Evolutionary conservation across 2,888 invertebrate genomes (phyloP).

Genomic region (Euzetes globulus): DNA sequence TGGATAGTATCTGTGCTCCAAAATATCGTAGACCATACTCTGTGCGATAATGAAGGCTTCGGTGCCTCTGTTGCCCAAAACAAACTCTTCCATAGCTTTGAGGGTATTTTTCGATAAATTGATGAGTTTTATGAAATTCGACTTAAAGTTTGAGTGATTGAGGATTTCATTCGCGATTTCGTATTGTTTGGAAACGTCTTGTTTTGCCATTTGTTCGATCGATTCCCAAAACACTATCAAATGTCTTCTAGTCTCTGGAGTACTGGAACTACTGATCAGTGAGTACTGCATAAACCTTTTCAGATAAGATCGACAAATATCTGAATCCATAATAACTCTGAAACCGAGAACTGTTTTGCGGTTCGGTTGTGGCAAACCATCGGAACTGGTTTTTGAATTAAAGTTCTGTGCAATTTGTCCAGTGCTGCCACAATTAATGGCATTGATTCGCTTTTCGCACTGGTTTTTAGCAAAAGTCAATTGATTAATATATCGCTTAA

Average conservation of each 20-base stretch:
- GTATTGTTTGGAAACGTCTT: constrained; percentile 24
- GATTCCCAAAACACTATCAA: constrained; percentile 65
- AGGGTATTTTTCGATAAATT: constrained; percentile 49
- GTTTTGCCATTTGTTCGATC: constrained; percentile 68
- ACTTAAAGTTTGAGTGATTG: constrained; percentile 63
- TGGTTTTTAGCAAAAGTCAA: constrained; percentile 69
- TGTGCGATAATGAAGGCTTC: constrained; percentile 83
- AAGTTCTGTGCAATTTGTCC: constrained; percentile 37
- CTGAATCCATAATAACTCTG: constrained; percentile 65
- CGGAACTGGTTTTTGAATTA: constrained; percentile 35
- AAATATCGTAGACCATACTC: constrained; percentile 64
- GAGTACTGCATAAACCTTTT: constrained; percentile 74
- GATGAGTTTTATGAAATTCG: constrained; percentile 53
- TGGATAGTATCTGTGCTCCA: constrained; percentile 80
- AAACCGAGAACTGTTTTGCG: constrained; percentile 55
- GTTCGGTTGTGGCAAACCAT: constrained; percentile 40
- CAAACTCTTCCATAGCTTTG: constrained; percentile 77
- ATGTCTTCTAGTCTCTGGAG: constrained; percentile 29
- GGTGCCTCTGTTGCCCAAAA: constrained; percentile 59
- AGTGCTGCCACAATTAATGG: constrained; percentile 66
- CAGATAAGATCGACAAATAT: constrained; percentile 69
- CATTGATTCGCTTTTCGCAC: constrained; percentile 67
- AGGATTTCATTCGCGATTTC: constrained; percentile 69
- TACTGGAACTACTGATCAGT: constrained; percentile 61
- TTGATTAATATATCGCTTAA: constrained; percentile 72